Conservation (phyloP, 2,797 vertebrate species). For the Cyclopterus lumpus region DNA sequence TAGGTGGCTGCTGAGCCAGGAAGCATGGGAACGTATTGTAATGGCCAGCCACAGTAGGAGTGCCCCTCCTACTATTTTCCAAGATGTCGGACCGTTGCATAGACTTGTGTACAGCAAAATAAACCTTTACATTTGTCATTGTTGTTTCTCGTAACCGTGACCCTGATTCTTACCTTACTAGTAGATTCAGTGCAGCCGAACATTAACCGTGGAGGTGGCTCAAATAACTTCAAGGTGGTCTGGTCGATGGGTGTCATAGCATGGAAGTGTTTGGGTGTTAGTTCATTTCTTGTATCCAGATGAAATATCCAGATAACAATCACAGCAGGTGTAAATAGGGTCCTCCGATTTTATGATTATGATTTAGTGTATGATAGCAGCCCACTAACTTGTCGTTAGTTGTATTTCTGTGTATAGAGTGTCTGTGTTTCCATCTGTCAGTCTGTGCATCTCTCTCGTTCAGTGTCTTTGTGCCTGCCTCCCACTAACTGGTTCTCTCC, state of each 20-base stretch:
- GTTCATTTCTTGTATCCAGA: neutral
- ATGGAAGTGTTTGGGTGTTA: neutral
- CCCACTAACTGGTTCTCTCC: slow-evolving; percentile 77
- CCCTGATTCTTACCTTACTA: neutral
- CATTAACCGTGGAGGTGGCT: too few species aligned
- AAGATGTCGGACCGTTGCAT: too few species aligned
- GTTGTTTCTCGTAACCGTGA: neutral
- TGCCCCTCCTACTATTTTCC: neutral
- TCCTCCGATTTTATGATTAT: neutral
- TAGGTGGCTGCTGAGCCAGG: too few species aligned
- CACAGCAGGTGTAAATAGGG: slow-evolving; percentile 26
- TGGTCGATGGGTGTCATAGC: neutral
- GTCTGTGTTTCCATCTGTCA: slow-evolving; percentile 59
- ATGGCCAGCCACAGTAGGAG: neutral
- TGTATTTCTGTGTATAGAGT: slow-evolving; percentile 23
- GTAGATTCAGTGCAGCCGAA: too few species aligned
- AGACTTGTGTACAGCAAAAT: neutral
- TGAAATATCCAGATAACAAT: slow-evolving; percentile 18
- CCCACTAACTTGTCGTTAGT: neutral
- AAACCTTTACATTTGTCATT: neutral
- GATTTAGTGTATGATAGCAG: neutral
- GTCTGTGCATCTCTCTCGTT: slow-evolving; percentile 40
- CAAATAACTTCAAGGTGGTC: neutral
- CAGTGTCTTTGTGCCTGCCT: slow-evolving; percentile 75
- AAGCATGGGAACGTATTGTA: neutral